Evolutionary conservation across 2,113 vertebrate genomes (phyloP), one percentile per base, ranked within the genome.

Genomic region (Dolichallabes microphthalmus): DNA sequence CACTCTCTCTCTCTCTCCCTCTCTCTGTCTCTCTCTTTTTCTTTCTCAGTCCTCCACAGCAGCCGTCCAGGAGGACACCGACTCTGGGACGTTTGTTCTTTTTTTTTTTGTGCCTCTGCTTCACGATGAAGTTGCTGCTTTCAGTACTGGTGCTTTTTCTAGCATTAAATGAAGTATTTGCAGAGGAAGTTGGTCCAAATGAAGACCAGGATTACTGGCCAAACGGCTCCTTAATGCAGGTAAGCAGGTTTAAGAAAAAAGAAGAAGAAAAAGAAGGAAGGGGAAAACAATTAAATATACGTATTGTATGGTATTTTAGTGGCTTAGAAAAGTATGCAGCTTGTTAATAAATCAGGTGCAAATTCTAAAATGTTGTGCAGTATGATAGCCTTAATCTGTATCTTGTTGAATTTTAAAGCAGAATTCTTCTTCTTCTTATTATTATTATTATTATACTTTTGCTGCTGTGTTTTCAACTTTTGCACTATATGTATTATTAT

Each of bases 171-270:
- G 95, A 94, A 88, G 94, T 95, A 76, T 91, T 95, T 69, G 94
- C 95, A 4, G 93, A 95, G 75, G 96, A 98, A 74, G 91, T 94
- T 57, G 94, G 93, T 22, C 88, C 93, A 45, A 91, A 89, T 64
- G 96, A 97, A 87, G 96, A 96, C 63, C 90, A 94, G 9, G 96
- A 94, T 90, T 96, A 96, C 89, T 98, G 96, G 97, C 94, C 95
- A 0, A 95, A 94, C 87, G 90, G 89, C 8, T 94, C 95, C 45
- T 94, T 92, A 74, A 92, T 90, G 35, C 96, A 97, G 96, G 98
- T 98, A 93, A 82, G 64, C 27, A 0, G 11, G 10, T 53, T 22
- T 2, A 55, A 19, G 11, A 55, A 30, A 19, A 17, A 0, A 30
- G 20, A 45, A 45, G 2, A 6, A 74, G 13, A 8, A n/a, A 12